Base-by-base conservation (phyloP, 2,797 vertebrate species). In the Buphagus erythrorhynchus region DNA sequence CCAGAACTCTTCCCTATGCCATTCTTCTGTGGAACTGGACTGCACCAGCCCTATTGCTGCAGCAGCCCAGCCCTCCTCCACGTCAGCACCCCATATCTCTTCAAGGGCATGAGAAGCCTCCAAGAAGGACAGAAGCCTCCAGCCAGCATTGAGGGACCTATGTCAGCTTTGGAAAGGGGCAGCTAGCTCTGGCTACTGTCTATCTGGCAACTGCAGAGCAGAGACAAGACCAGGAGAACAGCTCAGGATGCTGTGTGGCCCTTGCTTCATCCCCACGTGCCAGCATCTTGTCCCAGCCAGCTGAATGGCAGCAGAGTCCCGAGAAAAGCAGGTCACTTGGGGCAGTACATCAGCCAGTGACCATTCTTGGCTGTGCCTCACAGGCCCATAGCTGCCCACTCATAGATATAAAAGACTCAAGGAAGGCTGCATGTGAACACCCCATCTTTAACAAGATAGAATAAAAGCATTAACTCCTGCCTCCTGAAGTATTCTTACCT, bases 401-500 rank as follows among this genome's bases (percentile, higher is more conserved):
- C 7, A 28, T 4, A 54, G n/a, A 16, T 35, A 62, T 3, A n/a
- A 12, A 63, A 61, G n/a, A 38, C 19, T 25, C 55, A 66, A 57
- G 66, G 46, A 45, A 15, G 18, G 36, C 33, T 55, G 26, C 43
- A 45, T 36, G 33, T 48, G 43, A 85, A 66, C 48, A 48, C 4
- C 28, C 2, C 13, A 17, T 28, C 81, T 79, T 69, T 35, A 81
- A 28, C 13, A 75, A 66, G 31, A 65, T 4, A 48, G 40, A 89
- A 51, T 3, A 72, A 28, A 16, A 74, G 19, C n/a, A 46, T 36
- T 78, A 66, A 16, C 17, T 86, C 20, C 38, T 46, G 16, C 55
- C 73, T 78, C 26, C 57, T 45, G 35, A 75, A 83, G 26, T 21
- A 48, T 78, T 88, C 96, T 96, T 95, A 97, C 96, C 96, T 96